Evolutionary conservation across 2,888 invertebrate species (phyloP).

Genomic region (Cheilosia grossa): DNA sequence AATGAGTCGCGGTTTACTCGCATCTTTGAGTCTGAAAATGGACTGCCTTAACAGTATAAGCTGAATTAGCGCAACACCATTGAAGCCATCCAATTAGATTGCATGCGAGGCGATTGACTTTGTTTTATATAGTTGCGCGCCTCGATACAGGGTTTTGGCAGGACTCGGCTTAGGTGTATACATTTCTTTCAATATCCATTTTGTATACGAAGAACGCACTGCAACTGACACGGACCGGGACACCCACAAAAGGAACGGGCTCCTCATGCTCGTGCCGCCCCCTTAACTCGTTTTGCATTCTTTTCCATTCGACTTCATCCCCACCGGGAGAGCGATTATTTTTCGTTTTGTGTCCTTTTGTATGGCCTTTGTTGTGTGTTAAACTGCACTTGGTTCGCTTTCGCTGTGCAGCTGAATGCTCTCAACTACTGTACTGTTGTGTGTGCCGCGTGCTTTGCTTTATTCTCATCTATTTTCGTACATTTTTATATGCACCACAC

Average conservation of each 20-base stretch:
- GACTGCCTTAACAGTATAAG: neutral
- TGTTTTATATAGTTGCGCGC: neutral
- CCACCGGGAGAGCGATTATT: slow-evolving; percentile 58
- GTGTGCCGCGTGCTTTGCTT: slow-evolving; percentile 15
- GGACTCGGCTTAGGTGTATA: neutral
- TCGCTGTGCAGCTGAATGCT: slow-evolving; percentile 38
- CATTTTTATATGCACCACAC: slow-evolving; percentile 2
- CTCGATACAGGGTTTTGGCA: slow-evolving; percentile 22
- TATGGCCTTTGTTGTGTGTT: slow-evolving; percentile 56
- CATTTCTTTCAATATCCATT: slow-evolving; percentile 7
- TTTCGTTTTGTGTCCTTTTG: slow-evolving; percentile 57
- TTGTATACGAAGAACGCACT: slow-evolving; percentile 8
- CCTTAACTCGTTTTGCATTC: slow-evolving; percentile 9
- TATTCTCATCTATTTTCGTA: slow-evolving; percentile 33
- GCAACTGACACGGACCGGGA: neutral
- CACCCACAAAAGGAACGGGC: neutral
- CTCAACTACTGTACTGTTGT: slow-evolving; percentile 17
- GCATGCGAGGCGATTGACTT: neutral
- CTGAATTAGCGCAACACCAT: neutral
- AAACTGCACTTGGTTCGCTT: slow-evolving; percentile 56
- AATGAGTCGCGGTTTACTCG: neutral
- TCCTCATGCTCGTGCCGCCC: neutral
- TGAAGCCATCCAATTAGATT: slow-evolving; percentile 18
- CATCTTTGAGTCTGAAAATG: neutral
- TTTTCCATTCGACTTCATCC: slow-evolving; percentile 46